Percentiles rank a stretch among this genome's conserved stretches.
These are phyloP conservation scores for Petrocephalus zakoni DNA, from an alignment of 2,113 vertebrate species.

Conservation along the genomic window DNA sequence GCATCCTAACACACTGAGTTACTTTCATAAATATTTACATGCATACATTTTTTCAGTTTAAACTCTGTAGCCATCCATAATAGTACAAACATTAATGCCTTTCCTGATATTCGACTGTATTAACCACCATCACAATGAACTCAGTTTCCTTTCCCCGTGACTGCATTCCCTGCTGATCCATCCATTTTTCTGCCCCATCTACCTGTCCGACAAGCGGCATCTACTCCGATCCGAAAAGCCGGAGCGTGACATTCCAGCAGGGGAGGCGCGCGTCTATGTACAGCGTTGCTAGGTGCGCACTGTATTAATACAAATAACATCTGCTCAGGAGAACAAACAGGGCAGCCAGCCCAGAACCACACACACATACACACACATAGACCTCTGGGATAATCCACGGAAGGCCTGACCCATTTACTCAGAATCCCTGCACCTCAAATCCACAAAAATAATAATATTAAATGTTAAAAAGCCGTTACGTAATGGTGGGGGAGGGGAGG, in stretches of 20 bases:
- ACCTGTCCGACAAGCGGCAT: neutral
- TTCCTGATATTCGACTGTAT: neutral
- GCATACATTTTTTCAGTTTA: neutral
- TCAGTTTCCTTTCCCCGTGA: neutral
- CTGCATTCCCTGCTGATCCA: neutral
- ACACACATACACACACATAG: neutral
- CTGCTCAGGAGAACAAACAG: neutral
- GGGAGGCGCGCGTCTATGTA: neutral
- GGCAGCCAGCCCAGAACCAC: neutral
- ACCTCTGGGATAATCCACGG: neutral
- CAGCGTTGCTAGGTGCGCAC: neutral
- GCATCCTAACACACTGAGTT: neutral
- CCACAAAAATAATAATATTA: neutral
- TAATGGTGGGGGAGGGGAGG: neutral
- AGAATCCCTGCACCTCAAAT: neutral
- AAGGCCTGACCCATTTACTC: conserved; percentile 28
- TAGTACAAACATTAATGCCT: neutral
- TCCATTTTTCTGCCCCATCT: neutral
- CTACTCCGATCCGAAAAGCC: neutral
- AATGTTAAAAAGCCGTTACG: neutral
- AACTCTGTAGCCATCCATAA: neutral
- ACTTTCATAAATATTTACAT: neutral
- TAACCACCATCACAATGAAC: neutral
- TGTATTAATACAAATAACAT: conserved; percentile 6
- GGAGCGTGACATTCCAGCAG: neutral